Evolutionary conservation across 2,113 vertebrate genomes (phyloP).

Genomic region (Ciconia boyciana): DNA sequence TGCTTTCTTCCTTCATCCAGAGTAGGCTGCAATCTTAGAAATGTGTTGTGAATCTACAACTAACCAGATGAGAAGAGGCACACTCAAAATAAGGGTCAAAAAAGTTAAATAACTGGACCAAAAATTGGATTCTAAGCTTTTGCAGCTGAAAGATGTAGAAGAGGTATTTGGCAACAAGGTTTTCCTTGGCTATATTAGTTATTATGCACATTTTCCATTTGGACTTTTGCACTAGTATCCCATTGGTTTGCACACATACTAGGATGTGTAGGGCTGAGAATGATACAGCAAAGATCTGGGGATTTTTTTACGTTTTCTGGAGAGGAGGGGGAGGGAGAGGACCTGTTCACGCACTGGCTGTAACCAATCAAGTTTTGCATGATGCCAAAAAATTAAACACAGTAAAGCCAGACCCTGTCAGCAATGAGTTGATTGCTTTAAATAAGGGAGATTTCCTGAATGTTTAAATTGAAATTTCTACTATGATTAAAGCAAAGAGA

Average conservation of each 20-base stretch:
- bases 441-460: slow-evolving; percentile 87
- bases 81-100: neutral
- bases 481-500: slow-evolving; percentile 85
- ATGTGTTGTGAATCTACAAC: neutral
- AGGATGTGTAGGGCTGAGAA: neutral
- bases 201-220: slow-evolving; percentile 26
- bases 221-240: neutral
- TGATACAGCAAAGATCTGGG: slow-evolving; percentile 45
- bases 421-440: slow-evolving; percentile 82
- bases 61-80: neutral
- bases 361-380: slow-evolving; percentile 78
- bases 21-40: neutral
- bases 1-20: neutral
- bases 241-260: slow-evolving; percentile 5
- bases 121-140: neutral
- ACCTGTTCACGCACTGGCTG: slow-evolving; percentile 65
- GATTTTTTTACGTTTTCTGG: slow-evolving; percentile 29
- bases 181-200: neutral
- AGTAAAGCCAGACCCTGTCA: slow-evolving; percentile 78
- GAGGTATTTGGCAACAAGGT: neutral
- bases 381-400: slow-evolving; percentile 82
- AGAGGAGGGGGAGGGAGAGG: neutral
- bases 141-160: neutral
- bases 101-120: neutral
- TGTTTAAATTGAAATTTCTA: slow-evolving; percentile 85